Evolutionary conservation across 2,797 vertebrate species (phyloP), one percentile per base, ranked within the genome.

Genomic region (Myiotriccus ornatus): DNA sequence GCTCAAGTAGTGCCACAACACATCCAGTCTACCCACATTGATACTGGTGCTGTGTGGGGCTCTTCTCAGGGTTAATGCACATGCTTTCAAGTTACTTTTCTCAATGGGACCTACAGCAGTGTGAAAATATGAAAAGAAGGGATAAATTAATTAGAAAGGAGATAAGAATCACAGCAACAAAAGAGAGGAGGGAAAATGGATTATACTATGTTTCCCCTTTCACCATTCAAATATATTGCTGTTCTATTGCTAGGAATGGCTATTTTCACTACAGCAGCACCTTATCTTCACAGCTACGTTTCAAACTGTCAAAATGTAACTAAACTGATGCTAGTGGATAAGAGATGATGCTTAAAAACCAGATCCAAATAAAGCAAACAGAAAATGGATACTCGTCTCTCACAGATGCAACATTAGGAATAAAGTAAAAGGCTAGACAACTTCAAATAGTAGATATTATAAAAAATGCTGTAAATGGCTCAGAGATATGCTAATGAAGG

Each of bases 281-380:
- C 32, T 93, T 90, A 67, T 77, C 70, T 53, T 85, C 89, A 74
- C 21, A 67, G 55, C 37, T 77, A 44, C 41, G 30, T 92, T 94
- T 91, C 83, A 87, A 73, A 63, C 27, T 56, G 59, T 49, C 55
- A 84, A 8, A 73, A 63, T 43, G 10, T 57, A 93, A 84, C 44
- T 87, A 84, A 94, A 91, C 47, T 59, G 55, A 46, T 84, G 52
- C 47, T 88, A 56, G 23, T 55, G 67, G 30, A 13, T 76, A 85
- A 85, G 67, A 50, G 30, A 41, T 27, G 50, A 55, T 69, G 23
- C 43, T 89, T 94, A 90, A 82, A 93, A 90, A 62, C 1, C 30
- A 89, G 39, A 73, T 69, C 20, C 81, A 90, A 88, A 73, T 25
- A 84, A 80, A 71, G 10, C 24, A 47, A 62, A 84, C 2, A 35